These are phyloP conservation scores for Mesembrinibis cayennensis DNA, from an alignment of 2,113 vertebrate genomes.

Conservation along the genomic window DNA sequence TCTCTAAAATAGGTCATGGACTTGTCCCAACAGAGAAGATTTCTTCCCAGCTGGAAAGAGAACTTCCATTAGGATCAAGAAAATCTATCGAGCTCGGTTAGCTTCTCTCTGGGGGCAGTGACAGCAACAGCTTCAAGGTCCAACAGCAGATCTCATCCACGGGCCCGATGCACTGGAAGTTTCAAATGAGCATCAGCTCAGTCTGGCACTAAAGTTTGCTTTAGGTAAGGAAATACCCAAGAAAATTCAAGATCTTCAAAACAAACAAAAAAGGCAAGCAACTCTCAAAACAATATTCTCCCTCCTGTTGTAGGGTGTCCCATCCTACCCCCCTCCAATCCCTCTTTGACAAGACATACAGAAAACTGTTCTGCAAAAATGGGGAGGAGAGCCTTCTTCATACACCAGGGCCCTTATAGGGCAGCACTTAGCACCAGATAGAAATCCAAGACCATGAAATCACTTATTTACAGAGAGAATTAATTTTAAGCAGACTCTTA, in stretches of 20 bases:
- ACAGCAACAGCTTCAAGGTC: neutral
- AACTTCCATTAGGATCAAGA: neutral
- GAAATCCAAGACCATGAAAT: conserved; percentile 62
- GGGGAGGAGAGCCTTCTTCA: neutral
- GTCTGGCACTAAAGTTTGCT: neutral
- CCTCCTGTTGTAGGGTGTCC: neutral
- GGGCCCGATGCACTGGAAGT: neutral
- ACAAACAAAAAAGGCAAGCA: neutral
- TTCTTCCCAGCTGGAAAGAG: neutral
- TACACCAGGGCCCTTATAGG: neutral
- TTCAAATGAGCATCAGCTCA: neutral
- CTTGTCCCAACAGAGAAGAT: neutral
- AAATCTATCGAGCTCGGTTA: rapidly evolving
- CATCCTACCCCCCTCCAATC: neutral
- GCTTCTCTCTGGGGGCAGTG: neutral
- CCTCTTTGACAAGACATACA: neutral
- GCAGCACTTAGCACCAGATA: neutral
- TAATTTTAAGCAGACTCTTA: conserved; percentile 50
- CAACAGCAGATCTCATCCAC: neutral
- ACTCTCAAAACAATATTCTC: neutral
- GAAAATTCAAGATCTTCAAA: neutral
- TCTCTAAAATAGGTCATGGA: neutral
- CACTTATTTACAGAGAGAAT: conserved; percentile 47
- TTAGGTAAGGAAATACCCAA: neutral
- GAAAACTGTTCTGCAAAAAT: conserved; percentile 1